phyloP scores from a whole-genome alignment of 2,797 vertebrate genomes.

The Enteromius paludinosus region DNA sequence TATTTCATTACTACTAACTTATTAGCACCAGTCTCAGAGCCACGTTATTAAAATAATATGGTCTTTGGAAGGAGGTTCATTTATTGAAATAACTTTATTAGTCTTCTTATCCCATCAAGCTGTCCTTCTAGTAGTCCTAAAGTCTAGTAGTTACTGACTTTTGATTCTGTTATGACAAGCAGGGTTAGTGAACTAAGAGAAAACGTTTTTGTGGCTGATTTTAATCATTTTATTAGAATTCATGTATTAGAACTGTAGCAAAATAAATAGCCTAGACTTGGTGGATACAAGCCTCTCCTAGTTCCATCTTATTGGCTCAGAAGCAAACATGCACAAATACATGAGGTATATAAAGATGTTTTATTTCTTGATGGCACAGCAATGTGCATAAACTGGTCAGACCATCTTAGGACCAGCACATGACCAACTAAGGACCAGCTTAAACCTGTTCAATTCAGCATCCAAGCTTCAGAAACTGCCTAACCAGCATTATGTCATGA shows the following conservation, averaged over 20 bases:
- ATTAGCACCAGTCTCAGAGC: conserved; percentile 70
- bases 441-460: no score
- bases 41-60: conserved; percentile 70
- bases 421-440: no score
- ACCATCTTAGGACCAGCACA: no score
- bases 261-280: neutral
- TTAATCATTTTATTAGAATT: neutral
- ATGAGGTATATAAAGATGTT: neutral
- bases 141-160: conserved; percentile 33
- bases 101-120: conserved; percentile 19
- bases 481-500: neutral
- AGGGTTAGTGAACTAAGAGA: neutral
- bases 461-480: no score
- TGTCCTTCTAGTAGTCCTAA: conserved; percentile 32
- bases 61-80: conserved; percentile 48
- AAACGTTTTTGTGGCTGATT: neutral
- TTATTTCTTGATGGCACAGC: neutral
- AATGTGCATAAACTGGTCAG: neutral
- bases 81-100: conserved; percentile 54
- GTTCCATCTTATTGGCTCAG: neutral
- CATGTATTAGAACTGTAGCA: neutral
- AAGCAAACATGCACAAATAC: neutral
- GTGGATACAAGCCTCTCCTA: neutral
- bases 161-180: conserved; percentile 3
- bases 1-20: conserved; percentile 78